Evolutionary conservation across 1,140 invertebrate genomes (phyloP).

Genomic region (Spodoptera litura): DNA sequence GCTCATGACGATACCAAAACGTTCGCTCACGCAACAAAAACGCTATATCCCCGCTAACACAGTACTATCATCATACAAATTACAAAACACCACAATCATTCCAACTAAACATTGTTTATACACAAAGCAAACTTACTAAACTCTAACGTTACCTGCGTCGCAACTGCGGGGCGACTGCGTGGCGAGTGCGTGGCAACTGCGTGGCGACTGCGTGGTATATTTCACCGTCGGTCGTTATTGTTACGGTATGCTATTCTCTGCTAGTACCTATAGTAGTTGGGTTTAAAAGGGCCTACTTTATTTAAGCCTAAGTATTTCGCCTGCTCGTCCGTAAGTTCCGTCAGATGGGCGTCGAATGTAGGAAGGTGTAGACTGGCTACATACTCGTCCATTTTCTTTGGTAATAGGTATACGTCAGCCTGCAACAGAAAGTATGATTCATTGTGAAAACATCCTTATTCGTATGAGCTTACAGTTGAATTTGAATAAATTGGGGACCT

Average conservation of each 20-base stretch:
- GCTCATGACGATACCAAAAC: too few species aligned
- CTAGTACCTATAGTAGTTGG: slow-evolving; percentile 97
- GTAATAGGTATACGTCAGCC: slow-evolving; percentile 98
- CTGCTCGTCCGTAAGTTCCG: slow-evolving; percentile 98
- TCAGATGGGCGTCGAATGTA: slow-evolving; percentile 98
- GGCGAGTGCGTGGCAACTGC: slow-evolving; percentile 28
- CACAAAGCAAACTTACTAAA: slow-evolving; percentile 35
- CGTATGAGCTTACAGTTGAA: background rate
- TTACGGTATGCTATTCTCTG: slow-evolving; percentile 34
- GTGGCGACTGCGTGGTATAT: background rate
- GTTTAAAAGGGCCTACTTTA: slow-evolving; percentile 99
- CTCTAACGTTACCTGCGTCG: slow-evolving; percentile 29
- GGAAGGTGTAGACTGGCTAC: slow-evolving; percentile 98
- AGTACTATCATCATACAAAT: slow-evolving; percentile 22
- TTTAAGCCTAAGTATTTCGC: slow-evolving; percentile 99
- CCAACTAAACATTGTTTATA: slow-evolving; percentile 4
- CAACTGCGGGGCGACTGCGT: slow-evolving; percentile 16
- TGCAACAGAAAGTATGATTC: slow-evolving; percentile 55
- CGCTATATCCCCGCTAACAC: background rate
- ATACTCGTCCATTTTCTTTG: slow-evolving; percentile 99
- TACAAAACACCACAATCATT: slow-evolving; percentile 22
- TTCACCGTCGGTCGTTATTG: slow-evolving; percentile 5
- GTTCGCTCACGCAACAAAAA: background rate
- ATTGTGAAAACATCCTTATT: background rate
- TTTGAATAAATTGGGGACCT: background rate